Conservation (phyloP, 2,113 vertebrate genomes). For the Hydrochoerus hydrochaeris region DNA sequence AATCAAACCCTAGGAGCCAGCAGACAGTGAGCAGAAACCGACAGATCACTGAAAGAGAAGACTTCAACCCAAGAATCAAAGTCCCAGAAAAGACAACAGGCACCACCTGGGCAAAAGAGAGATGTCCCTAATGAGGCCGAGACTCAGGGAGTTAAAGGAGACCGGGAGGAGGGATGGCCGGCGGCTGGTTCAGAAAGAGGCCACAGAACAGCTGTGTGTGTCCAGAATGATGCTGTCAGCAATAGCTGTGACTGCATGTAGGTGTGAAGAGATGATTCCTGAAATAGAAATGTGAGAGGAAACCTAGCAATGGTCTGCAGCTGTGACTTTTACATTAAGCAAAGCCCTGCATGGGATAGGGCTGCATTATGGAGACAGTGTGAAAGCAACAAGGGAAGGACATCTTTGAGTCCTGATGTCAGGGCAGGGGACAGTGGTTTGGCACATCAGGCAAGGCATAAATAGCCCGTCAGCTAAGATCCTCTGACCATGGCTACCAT, state of each 20-base stretch:
- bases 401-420: neutral
- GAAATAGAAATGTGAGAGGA: neutral
- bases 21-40: neutral
- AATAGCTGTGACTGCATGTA: neutral
- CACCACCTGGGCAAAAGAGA: neutral
- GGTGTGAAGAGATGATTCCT: neutral
- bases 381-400: neutral
- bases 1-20: neutral
- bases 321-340: neutral
- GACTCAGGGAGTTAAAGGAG: neutral
- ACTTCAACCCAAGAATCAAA: neutral
- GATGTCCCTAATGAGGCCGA: neutral
- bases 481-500: neutral
- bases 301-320: neutral
- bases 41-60: neutral
- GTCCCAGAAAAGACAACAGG: neutral
- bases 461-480: neutral
- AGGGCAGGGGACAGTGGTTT: neutral
- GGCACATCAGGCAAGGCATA: neutral
- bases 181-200: neutral
- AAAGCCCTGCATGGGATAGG: neutral
- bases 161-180: neutral
- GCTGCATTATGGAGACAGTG: neutral
- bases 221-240: neutral
- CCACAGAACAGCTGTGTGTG: neutral